Evolutionary conservation across 2,113 vertebrate genomes (phyloP).

Genomic region (Podarcis cretensis): DNA sequence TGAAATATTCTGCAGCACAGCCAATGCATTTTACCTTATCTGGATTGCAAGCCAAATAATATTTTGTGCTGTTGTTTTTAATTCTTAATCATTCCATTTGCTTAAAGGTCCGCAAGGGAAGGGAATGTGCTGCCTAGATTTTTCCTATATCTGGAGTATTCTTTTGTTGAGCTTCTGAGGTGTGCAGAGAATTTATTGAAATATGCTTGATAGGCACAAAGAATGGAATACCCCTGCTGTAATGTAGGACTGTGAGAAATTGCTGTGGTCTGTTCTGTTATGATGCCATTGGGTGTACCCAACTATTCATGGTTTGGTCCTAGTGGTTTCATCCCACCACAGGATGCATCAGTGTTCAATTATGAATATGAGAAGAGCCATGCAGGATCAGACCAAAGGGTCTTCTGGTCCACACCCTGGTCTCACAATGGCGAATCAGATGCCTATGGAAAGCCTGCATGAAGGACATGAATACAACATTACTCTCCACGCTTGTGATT

Average conservation of each 20-base stretch:
- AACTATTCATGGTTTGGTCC: background rate
- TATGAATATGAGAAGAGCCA: too few relatives aligned
- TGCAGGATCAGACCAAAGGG: too few relatives aligned
- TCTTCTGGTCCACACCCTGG: too few relatives aligned
- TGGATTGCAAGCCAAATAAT: constrained; percentile 47
- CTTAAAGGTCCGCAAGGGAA: constrained; percentile 20
- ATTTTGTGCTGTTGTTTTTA: constrained; percentile 19
- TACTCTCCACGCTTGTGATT: too few relatives aligned
- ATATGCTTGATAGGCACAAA: background rate
- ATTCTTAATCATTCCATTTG: constrained; percentile 38
- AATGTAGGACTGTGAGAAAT: background rate
- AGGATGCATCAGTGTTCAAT: background rate
- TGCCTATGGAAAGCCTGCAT: too few relatives aligned
- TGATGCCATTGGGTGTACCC: background rate
- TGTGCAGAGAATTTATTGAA: constrained; percentile 33
- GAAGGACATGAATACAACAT: too few relatives aligned
- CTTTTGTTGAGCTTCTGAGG: background rate
- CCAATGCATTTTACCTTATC: constrained; percentile 40
- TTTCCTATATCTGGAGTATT: constrained; percentile 1
- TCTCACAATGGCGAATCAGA: too few relatives aligned
- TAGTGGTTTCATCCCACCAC: background rate
- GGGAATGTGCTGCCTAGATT: background rate
- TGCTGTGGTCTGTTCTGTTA: background rate
- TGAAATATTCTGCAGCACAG: constrained; percentile 52
- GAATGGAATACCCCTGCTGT: background rate